Conservation (phyloP, 2,888 invertebrate species). For the Patella ulyssiponensis region DNA sequence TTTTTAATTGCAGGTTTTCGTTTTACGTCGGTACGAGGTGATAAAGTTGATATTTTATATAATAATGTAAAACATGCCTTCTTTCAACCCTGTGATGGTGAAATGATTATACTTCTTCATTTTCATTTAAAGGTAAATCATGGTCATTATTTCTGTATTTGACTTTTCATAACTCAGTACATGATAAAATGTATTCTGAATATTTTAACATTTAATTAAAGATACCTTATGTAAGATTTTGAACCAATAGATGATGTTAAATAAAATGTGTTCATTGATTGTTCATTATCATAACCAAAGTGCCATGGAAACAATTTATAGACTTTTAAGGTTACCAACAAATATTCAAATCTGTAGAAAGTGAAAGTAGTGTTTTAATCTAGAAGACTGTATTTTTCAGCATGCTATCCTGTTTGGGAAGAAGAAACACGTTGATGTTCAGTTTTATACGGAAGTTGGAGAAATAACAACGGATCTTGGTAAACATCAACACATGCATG, state of each 20-base stretch:
- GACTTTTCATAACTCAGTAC: too few species aligned
- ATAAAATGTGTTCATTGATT: too few species aligned
- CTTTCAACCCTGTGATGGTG: slow-evolving; percentile 99
- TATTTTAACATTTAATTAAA: too few species aligned
- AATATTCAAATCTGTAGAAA: neutral
- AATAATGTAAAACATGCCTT: slow-evolving; percentile 99
- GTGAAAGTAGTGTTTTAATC: too few species aligned
- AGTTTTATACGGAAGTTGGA: slow-evolving; percentile 99
- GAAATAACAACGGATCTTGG: slow-evolving; percentile 99
- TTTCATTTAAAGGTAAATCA: slow-evolving; percentile 87
- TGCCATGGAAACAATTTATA: neutral
- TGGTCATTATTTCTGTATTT: too few species aligned
- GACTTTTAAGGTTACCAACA: neutral
- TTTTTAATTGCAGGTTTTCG: slow-evolving; percentile 75
- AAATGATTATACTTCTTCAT: slow-evolving; percentile 99
- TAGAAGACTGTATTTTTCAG: slow-evolving; percentile 68
- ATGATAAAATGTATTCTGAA: too few species aligned
- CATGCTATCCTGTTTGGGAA: slow-evolving; percentile 99
- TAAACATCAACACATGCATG: slow-evolving; percentile 99
- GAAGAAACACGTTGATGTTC: slow-evolving; percentile 98
- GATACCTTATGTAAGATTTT: too few species aligned
- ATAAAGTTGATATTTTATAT: slow-evolving; percentile 98
- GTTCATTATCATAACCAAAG: neutral
- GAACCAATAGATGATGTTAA: too few species aligned
- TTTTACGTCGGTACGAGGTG: slow-evolving; percentile 98